A percentile compares a stretch with the other conserved stretches of the same genome.
Conservation (phyloP, 2,888 invertebrate species). For the Escarpia spicata region DNA sequence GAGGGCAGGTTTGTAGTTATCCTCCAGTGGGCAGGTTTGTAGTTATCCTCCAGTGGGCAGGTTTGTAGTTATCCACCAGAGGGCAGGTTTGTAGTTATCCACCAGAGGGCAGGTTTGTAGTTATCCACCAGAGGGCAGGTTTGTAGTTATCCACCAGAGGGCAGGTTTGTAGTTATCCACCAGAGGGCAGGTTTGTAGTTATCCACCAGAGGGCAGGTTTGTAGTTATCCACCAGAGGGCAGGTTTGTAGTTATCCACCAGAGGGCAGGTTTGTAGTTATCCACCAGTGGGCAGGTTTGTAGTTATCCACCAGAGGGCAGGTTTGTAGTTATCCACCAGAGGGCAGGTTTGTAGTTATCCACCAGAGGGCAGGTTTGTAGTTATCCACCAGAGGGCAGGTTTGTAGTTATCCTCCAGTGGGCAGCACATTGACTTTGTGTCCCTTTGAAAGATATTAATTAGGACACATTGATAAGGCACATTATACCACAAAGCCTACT, state of each 20-base stretch:
- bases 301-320: too few relatives aligned
- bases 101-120: not conserved
- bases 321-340: not conserved
- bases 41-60: not conserved
- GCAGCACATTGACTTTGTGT: not conserved
- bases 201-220: not conserved
- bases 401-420: too few relatives aligned
- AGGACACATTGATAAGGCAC: not conserved
- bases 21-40: not conserved
- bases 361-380: not conserved
- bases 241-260: not conserved
- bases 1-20: not conserved
- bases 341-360: not conserved
- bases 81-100: not conserved
- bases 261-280: not conserved
- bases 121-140: not conserved
- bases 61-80: too few relatives aligned
- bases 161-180: not conserved
- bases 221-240: too few relatives aligned
- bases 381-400: not conserved
- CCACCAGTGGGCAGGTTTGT: not conserved
- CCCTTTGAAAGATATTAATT: not conserved
- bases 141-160: too few relatives aligned
- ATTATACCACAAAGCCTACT: not conserved
- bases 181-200: not conserved